phyloP scores from a whole-genome alignment of 2,888 invertebrate genomes.

The Drosophila differens region DNA sequence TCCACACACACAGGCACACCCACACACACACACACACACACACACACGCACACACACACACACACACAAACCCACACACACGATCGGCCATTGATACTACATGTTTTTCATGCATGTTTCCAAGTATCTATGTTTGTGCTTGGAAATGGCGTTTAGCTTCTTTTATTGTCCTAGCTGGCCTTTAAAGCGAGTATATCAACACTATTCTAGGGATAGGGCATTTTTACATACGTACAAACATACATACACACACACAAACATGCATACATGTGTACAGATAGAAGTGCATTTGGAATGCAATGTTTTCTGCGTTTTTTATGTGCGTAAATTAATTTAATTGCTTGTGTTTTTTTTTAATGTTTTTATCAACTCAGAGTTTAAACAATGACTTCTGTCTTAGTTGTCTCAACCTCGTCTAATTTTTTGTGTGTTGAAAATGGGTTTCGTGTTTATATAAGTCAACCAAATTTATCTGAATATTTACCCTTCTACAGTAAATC shows the following conservation, averaged over 20 bases:
- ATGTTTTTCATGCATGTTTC: neutral
- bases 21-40: neutral
- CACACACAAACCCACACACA: neutral
- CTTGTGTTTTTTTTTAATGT: neutral
- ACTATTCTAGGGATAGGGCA: neutral
- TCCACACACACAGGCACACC: neutral
- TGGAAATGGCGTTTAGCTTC: conserved; percentile 47
- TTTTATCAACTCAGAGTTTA: neutral
- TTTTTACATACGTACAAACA: neutral
- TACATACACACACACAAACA: neutral
- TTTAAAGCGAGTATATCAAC: neutral
- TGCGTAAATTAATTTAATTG: neutral
- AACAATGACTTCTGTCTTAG: neutral
- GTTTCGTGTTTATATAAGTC: neutral
- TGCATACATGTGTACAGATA: neutral
- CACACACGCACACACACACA: neutral
- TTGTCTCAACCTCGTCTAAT: neutral
- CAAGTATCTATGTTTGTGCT: conserved; percentile 11
- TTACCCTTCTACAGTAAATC: neutral
- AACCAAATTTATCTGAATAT: neutral
- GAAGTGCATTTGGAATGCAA: neutral
- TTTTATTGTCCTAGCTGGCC: conserved; percentile 17
- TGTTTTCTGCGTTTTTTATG: neutral
- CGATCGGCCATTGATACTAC: conserved; percentile 13
- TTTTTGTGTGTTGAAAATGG: neutral